Percentiles rank a stretch among this genome's conserved stretches.
phyloP scores from a whole-genome alignment of 2,797 vertebrate species.

The Chloroceryle amazona region DNA sequence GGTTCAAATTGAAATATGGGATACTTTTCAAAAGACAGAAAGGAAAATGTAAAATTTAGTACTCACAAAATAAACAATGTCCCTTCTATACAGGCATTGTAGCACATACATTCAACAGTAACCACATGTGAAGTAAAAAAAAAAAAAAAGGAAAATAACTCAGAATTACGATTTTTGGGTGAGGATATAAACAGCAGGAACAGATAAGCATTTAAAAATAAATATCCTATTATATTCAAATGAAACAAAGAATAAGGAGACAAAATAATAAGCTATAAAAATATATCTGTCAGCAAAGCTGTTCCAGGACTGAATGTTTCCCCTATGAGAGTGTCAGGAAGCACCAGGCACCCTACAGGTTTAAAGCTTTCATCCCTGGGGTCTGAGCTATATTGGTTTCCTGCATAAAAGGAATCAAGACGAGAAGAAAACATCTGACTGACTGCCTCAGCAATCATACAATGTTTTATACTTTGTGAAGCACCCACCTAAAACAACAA shows the following conservation, averaged over 20 bases:
- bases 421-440: conserved; percentile 68
- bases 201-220: conserved; percentile 65
- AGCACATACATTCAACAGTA: conserved; percentile 30
- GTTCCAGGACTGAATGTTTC: conserved; percentile 38
- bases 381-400: conserved; percentile 61
- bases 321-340: conserved; percentile 60
- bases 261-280: conserved; percentile 69
- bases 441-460: conserved; percentile 52
- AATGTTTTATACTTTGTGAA: conserved; percentile 64
- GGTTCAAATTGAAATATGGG: background rate
- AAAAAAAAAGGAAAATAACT: background rate
- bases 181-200: conserved; percentile 52
- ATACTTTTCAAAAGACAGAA: background rate
- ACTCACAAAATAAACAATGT: background rate
- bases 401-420: conserved; percentile 64
- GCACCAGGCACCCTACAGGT: conserved; percentile 60
- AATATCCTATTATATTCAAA: conserved; percentile 62
- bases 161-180: conserved; percentile 23
- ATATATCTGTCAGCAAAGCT: conserved; percentile 56
- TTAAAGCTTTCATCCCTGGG: conserved; percentile 67
- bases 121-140: conserved; percentile 18
- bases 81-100: background rate
- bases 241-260: conserved; percentile 40
- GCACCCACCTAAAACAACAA: conserved; percentile 65
- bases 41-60: conserved; percentile 36